A percentile compares a stretch with the other conserved stretches of the same genome.
Evolutionary conservation across 2,113 vertebrate species (phyloP).

Genomic region (Chlorocebus sabaeus): DNA sequence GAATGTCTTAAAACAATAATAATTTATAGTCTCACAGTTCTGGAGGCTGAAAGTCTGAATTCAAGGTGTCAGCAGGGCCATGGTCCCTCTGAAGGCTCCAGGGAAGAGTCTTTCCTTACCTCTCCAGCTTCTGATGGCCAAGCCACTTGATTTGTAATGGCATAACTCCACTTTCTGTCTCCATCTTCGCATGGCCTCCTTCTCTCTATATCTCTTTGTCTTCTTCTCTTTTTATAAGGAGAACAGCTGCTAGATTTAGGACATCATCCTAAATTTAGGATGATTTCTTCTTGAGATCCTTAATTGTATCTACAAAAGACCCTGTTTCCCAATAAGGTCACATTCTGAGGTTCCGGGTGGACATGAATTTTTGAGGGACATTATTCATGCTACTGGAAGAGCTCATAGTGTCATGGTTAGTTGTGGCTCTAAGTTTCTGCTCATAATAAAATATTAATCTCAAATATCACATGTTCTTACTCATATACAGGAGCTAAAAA

Average conservation of each 20-base stretch:
- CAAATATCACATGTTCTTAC: background rate
- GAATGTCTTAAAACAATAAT: background rate
- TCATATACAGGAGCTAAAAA: background rate
- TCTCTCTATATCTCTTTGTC: background rate
- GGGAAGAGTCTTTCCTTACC: background rate
- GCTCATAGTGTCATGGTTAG: background rate
- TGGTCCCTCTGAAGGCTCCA: background rate
- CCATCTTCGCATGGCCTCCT: background rate
- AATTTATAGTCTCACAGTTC: background rate
- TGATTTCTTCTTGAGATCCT: background rate
- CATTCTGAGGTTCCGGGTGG: background rate
- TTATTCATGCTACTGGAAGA: background rate
- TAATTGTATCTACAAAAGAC: background rate
- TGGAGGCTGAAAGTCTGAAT: background rate
- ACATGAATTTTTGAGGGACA: background rate
- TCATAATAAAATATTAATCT: background rate
- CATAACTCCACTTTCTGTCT: background rate
- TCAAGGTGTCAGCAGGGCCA: background rate
- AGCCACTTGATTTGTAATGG: fast-evolving
- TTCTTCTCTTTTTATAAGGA: background rate
- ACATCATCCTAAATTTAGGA: background rate
- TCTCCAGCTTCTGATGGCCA: background rate
- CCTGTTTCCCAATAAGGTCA: background rate
- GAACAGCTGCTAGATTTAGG: background rate
- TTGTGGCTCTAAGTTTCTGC: background rate